Conservation (phyloP, 1,140 invertebrate genomes). For the Diachasma alloeum region DNA sequence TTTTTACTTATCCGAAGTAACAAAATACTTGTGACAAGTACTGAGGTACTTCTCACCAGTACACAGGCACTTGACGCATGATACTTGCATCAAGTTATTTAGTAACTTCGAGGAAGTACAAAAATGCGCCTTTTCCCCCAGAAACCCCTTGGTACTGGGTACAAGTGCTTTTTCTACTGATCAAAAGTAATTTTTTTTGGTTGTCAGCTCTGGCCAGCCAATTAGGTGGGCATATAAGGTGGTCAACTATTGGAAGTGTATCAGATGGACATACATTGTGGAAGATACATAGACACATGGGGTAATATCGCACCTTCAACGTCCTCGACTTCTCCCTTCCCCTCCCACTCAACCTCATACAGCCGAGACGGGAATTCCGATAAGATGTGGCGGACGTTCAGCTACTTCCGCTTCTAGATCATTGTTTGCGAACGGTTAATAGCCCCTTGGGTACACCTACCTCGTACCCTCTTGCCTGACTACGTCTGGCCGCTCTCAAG, state of each 20-base stretch:
- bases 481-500: slow-evolving; percentile 45
- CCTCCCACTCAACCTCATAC: not conserved
- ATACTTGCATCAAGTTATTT: too few species aligned
- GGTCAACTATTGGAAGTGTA: not conserved
- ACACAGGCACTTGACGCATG: too few species aligned
- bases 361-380: slow-evolving; percentile 55
- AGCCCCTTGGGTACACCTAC: slow-evolving; percentile 56
- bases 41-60: too few species aligned
- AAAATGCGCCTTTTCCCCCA: too few species aligned
- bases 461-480: slow-evolving; percentile 34
- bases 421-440: slow-evolving; percentile 65
- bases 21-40: too few species aligned
- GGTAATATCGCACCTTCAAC: slow-evolving; percentile 3
- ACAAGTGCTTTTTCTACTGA: too few species aligned
- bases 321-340: slow-evolving; percentile 8
- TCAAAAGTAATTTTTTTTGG: too few species aligned
- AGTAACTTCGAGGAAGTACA: too few species aligned
- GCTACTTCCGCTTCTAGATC: slow-evolving; percentile 60
- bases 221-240: not conserved
- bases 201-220: not conserved
- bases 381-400: slow-evolving; percentile 47
- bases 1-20: too few species aligned
- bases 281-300: not conserved
- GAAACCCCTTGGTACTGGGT: too few species aligned
- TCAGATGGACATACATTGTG: not conserved